Conservation (phyloP, 2,797 vertebrate species). For the Urophycis tenuis region DNA sequence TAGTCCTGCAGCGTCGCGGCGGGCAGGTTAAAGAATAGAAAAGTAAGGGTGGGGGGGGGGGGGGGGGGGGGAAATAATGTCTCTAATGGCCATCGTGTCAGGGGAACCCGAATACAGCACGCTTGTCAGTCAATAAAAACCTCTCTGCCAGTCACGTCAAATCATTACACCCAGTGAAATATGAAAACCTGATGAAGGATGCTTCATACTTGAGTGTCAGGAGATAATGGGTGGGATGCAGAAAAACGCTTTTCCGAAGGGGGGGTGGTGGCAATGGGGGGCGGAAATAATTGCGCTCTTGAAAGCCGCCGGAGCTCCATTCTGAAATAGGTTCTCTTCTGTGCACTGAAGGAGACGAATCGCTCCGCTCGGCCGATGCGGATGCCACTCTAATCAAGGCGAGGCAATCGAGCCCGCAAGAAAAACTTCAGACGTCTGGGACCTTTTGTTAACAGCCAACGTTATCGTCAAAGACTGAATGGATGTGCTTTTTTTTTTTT, state of each 20-base stretch:
- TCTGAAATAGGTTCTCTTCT: neutral
- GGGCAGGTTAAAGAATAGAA: constrained; percentile 34
- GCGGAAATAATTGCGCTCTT: neutral
- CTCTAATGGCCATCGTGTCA: neutral
- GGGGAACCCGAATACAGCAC: neutral
- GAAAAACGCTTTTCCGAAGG: neutral
- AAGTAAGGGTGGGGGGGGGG: too few species aligned
- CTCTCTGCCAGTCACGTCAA: neutral
- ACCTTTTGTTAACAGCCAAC: neutral
- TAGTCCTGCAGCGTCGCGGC: too few species aligned
- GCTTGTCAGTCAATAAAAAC: neutral
- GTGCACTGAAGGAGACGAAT: neutral
- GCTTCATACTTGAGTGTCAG: neutral
- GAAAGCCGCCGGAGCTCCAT: neutral
- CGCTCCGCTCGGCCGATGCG: neutral
- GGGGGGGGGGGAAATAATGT: neutral
- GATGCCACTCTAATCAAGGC: neutral
- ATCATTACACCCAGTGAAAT: constrained; percentile 2
- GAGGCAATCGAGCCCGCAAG: neutral
- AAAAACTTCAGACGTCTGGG: neutral
- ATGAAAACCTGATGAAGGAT: neutral
- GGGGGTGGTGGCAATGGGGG: neutral
- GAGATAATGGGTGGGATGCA: neutral
- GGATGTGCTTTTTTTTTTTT: neutral
- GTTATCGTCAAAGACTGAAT: neutral